These are phyloP conservation scores for Pachliopta kotzebuea DNA, from an alignment of 2,888 invertebrate species.

Conservation along the genomic window DNA sequence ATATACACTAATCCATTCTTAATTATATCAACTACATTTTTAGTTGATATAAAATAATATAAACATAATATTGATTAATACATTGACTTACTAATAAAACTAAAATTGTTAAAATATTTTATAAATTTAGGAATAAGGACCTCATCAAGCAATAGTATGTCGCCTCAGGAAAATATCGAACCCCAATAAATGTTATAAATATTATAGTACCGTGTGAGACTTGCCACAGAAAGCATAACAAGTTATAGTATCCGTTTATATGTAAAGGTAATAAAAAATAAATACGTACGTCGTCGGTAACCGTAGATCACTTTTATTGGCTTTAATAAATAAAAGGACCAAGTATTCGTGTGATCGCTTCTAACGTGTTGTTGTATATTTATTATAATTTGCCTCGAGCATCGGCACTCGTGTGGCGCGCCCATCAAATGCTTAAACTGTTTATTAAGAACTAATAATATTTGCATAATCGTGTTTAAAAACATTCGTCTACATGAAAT, in stretches of 20 bases:
- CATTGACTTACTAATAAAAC: not conserved
- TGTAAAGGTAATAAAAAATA: conserved; percentile 57
- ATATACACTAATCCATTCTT: too few relatives aligned
- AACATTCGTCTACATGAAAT: conserved; percentile 67
- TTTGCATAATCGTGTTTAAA: conserved; percentile 76
- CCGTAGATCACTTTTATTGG: conserved; percentile 77
- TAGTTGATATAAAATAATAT: too few relatives aligned
- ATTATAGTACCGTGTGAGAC: conserved; percentile 69
- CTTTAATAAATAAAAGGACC: conserved; percentile 73
- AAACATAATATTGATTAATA: too few relatives aligned
- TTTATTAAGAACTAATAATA: conserved; percentile 76
- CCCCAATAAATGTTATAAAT: conserved; percentile 74
- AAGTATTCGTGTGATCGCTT: conserved; percentile 75
- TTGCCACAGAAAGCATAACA: conserved; percentile 63
- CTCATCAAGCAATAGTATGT: conserved; percentile 48
- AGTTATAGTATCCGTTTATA: conserved; percentile 58
- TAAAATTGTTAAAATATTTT: not conserved
- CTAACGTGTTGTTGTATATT: conserved; percentile 75
- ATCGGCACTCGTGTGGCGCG: conserved; percentile 53
- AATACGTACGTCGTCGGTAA: conserved; percentile 64
- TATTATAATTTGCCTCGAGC: conserved; percentile 67
- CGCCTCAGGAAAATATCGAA: conserved; percentile 70
- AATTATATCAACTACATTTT: too few relatives aligned
- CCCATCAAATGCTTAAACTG: conserved; percentile 68
- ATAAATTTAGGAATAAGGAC: conserved; percentile 34